Percentiles rank a stretch among this genome's conserved stretches.
Conservation (phyloP, 2,888 invertebrate genomes). For the Drosophila prostipennis region DNA sequence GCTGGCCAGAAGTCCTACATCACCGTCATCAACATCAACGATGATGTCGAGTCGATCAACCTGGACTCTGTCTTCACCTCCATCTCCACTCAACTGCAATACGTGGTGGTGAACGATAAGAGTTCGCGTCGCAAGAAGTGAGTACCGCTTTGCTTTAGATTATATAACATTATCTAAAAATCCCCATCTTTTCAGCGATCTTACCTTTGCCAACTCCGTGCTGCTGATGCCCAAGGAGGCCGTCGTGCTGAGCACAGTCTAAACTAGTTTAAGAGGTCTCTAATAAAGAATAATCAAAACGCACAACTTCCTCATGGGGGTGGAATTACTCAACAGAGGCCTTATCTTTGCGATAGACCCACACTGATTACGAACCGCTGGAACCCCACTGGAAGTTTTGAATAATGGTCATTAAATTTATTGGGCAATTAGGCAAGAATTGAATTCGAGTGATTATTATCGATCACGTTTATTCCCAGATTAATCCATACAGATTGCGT, state of each 20-base stretch:
- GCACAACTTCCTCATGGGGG: neutral
- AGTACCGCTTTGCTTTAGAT: constrained; percentile 10
- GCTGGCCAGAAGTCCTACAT: constrained; percentile 80
- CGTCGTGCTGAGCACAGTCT: constrained; percentile 71
- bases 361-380: constrained; percentile 22
- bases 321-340: neutral
- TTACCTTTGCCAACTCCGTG: constrained; percentile 65
- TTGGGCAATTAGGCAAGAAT: constrained; percentile 7
- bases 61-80: constrained; percentile 73
- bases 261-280: constrained; percentile 16
- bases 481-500: constrained; percentile 13
- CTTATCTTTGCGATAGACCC: constrained; percentile 18
- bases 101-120: constrained; percentile 75
- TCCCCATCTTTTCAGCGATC: constrained; percentile 57
- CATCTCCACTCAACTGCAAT: constrained; percentile 66
- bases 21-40: constrained; percentile 85
- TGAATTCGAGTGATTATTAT: constrained; percentile 1
- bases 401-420: constrained; percentile 7
- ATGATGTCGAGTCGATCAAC: constrained; percentile 81
- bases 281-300: constrained; percentile 9
- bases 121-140: constrained; percentile 78
- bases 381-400: constrained; percentile 8
- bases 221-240: constrained; percentile 81
- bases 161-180: neutral
- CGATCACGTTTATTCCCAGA: neutral